A percentile compares a stretch with the other conserved stretches of the same genome.
phyloP scores from a whole-genome alignment of 2,797 vertebrate genomes.

The Rallus crepitans region DNA sequence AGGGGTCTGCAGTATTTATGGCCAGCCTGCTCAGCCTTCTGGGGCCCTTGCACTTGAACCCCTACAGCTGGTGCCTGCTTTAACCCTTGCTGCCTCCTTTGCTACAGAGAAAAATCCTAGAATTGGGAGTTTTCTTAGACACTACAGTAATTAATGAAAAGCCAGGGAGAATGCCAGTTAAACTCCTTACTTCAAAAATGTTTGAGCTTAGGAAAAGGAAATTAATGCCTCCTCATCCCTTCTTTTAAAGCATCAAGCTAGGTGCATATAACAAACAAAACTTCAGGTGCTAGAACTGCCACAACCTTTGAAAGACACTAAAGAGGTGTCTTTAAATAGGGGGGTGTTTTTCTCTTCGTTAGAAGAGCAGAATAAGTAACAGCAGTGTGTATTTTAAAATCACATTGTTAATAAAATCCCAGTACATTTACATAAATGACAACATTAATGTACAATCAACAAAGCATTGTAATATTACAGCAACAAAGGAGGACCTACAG shows the following conservation, averaged over 20 bases:
- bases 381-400: conserved; percentile 71
- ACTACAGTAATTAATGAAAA: not conserved
- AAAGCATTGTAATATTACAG: conserved; percentile 79
- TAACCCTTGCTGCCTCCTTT: not conserved
- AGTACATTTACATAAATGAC: conserved; percentile 81
- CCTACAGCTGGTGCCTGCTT: not conserved
- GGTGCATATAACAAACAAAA: not conserved
- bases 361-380: conserved; percentile 14
- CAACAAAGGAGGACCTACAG: conserved; percentile 71
- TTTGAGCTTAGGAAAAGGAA: not conserved
- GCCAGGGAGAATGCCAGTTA: not conserved
- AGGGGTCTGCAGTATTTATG: too few species aligned
- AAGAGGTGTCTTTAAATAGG: not conserved
- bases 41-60: too few species aligned
- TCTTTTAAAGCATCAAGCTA: not conserved
- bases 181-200: not conserved
- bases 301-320: not conserved
- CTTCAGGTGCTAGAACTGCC: not conserved
- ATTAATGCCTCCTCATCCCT: not conserved
- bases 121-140: not conserved
- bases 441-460: conserved; percentile 81
- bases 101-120: not conserved
- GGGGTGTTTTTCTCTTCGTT: not conserved
- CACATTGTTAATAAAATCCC: conserved; percentile 82
- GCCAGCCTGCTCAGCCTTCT: too few species aligned